Base-by-base conservation (phyloP, 2,113 vertebrate genomes). In the Xenotilapia flavipinnis region DNA sequence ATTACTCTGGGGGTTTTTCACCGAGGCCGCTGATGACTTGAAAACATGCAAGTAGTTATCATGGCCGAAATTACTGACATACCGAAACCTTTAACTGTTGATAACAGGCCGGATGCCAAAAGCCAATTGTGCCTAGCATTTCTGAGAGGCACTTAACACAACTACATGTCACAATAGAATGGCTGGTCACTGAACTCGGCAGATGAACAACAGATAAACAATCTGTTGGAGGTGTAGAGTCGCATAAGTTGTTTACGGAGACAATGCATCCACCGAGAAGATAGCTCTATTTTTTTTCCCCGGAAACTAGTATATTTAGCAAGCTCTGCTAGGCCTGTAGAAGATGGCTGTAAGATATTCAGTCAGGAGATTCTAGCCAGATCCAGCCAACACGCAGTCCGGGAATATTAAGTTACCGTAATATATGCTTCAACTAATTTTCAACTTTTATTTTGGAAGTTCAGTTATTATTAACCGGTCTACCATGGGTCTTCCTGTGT, bases 1-100 rank as follows among this genome's bases (percentile, higher is more conserved):
- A 83, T 90, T 82, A 47, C 65, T 90, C 19, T 73, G 13, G 60
- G 33, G 0, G 0, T 0, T 85, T 81, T 49, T 77, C 10, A 49
- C 15, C 3, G 10, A 77, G 73, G 77, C 89, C n/a, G 7, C 83
- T 2, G 36, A 87, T 86, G 89, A 86, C 53, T 86, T 80, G 75
- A 19, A 87, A 88, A 89, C 77, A 80, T 73, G 73, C 79, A 53
- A 40, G 45, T 26, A 60, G 55, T 88, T 81, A 86, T 70, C 70
- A 73, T 81, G 38, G 81, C 23, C 13, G 23, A 60, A 79, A 91
- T 90, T 80, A 65, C 80, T 84, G 86, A 85, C 85, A 75, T 75
- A 79, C 70, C 56, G 11, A 81, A 82, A 77, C 55, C 54, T 56
- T 85, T 51, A 80, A 80, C 56, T 56, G 38, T 70, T 83, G 49